A percentile compares a stretch with the other conserved stretches of the same genome.
Conservation (phyloP, 2,888 invertebrate species). For the Cetonia aurata region DNA sequence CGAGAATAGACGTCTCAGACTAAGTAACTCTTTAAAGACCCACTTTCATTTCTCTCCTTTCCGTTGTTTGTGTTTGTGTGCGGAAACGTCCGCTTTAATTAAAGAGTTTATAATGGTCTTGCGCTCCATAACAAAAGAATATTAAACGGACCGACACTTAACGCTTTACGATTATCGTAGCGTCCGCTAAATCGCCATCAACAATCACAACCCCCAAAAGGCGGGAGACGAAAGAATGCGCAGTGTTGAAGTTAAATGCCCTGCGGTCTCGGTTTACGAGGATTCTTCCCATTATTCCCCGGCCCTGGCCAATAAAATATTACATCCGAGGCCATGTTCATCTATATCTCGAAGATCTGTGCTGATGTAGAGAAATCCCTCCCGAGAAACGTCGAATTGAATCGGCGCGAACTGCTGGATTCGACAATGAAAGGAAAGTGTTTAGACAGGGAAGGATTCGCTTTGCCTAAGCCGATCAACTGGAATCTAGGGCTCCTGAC, state of each 20-base stretch:
- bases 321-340: no score
- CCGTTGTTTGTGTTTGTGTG: conserved; percentile 6
- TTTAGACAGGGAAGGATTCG: no score
- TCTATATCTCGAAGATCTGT: no score
- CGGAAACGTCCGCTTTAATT: conserved; percentile 18
- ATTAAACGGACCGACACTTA: conserved; percentile 25
- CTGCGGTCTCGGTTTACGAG: not conserved
- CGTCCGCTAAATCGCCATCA: not conserved
- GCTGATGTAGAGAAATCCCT: no score
- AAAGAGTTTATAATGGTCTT: conserved; percentile 14
- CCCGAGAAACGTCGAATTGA: no score
- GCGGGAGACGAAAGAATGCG: not conserved
- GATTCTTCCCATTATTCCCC: not conserved
- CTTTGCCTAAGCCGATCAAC: no score
- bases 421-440: no score
- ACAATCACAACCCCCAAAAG: not conserved
- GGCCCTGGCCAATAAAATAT: no score
- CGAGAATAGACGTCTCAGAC: not conserved
- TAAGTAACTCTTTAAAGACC: not conserved
- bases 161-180: conserved; percentile 26
- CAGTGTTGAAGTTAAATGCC: not conserved
- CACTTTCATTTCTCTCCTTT: not conserved
- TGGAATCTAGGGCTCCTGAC: no score
- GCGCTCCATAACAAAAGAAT: conserved; percentile 25
- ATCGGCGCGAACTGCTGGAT: no score